A percentile compares a stretch with the other conserved stretches of the same genome.
Conservation (phyloP, 2,113 vertebrate species). For the Antennarius striatus region DNA sequence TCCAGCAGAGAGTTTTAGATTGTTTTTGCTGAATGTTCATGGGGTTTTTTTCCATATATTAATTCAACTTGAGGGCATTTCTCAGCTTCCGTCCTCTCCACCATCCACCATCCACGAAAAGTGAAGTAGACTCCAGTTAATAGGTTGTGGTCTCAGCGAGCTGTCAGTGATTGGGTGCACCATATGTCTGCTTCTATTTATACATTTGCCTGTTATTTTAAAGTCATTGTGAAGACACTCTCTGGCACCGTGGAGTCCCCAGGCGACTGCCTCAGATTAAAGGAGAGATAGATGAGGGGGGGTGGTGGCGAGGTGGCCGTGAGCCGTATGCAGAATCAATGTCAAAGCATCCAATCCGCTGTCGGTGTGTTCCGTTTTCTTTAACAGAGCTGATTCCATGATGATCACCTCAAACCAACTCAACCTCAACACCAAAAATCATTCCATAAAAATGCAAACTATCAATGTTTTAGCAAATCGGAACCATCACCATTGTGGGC, state of each 20-base stretch:
- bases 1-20: too few species aligned
- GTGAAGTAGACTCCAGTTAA: conserved; percentile 34
- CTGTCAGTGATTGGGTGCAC: conserved; percentile 43
- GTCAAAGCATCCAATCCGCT: conserved; percentile 22
- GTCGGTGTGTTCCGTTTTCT: conserved; percentile 20
- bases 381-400: neutral
- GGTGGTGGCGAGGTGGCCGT: conserved; percentile 27
- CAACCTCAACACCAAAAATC: neutral
- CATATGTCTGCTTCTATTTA: conserved; percentile 65
- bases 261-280: conserved; percentile 52
- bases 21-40: too few species aligned
- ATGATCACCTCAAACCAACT: neutral
- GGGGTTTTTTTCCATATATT: neutral
- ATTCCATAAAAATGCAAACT: neutral
- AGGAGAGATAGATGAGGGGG: conserved; percentile 56
- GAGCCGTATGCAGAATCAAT: conserved; percentile 50
- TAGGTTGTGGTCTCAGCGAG: conserved; percentile 42
- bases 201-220: conserved; percentile 58
- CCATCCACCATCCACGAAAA: conserved; percentile 1
- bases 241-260: conserved; percentile 38
- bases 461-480: conserved; percentile 1
- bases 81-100: conserved; percentile 3
- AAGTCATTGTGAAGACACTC: conserved; percentile 56
- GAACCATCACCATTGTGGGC: neutral
- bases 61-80: conserved; percentile 2